A percentile compares a stretch with the other conserved stretches of the same genome.
Evolutionary conservation across 2,888 invertebrate species (phyloP).

Genomic region (Temnothorax ravouxi): DNA sequence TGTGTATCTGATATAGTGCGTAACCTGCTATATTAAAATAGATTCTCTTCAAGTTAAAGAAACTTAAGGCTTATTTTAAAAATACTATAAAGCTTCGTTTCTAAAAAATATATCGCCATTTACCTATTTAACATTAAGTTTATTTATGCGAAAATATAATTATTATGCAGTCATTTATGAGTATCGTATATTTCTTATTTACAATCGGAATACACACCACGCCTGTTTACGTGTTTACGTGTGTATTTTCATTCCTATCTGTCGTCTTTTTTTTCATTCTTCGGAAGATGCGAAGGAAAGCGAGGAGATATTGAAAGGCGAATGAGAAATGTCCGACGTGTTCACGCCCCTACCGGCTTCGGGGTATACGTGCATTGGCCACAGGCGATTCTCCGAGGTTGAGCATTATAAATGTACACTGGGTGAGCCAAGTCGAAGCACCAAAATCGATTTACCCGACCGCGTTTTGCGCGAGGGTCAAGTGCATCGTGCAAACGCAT

Average conservation of each 20-base stretch:
- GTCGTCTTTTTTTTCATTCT: slow-evolving; percentile 52
- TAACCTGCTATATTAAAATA: not conserved
- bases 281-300: slow-evolving; percentile 47
- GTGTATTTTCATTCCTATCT: slow-evolving; percentile 63
- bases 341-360: slow-evolving; percentile 75
- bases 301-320: slow-evolving; percentile 77
- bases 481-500: slow-evolving; percentile 63
- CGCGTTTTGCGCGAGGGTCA: slow-evolving; percentile 69
- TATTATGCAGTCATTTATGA: not conserved
- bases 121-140: too few species aligned
- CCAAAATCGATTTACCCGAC: slow-evolving; percentile 71
- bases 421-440: slow-evolving; percentile 70
- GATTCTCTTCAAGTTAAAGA: not conserved
- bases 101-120: too few species aligned
- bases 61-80: too few species aligned
- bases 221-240: slow-evolving; percentile 35
- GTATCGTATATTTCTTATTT: not conserved
- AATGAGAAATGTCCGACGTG: slow-evolving; percentile 74
- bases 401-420: slow-evolving; percentile 75
- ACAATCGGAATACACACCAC: too few species aligned
- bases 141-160: not conserved
- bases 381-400: slow-evolving; percentile 68
- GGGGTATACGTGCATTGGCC: slow-evolving; percentile 74
- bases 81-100: too few species aligned
- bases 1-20: too few species aligned